These are phyloP conservation scores for Limnephilus lunatus DNA, from an alignment of 2,888 invertebrate species.

Conservation along the genomic window DNA sequence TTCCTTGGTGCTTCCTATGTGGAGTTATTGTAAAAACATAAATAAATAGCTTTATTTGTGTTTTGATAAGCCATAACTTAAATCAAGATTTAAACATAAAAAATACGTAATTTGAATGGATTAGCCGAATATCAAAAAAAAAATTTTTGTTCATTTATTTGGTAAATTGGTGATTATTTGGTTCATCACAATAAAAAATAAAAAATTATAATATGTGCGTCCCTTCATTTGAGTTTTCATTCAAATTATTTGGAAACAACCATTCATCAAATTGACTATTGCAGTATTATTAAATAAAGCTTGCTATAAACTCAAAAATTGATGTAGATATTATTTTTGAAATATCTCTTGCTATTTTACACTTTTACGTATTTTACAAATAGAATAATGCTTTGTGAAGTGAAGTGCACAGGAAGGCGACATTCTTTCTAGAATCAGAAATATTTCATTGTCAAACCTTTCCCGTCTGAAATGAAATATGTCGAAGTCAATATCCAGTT, in stretches of 20 bases:
- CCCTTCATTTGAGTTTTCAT: neutral
- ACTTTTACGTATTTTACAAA: neutral
- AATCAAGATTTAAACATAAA: neutral
- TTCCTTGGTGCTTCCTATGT: too few species aligned
- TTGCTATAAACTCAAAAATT: neutral
- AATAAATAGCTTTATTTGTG: too few species aligned
- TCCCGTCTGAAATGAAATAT: neutral
- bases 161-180: neutral
- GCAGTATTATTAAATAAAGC: neutral
- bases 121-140: neutral
- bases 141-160: neutral
- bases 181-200: too few species aligned
- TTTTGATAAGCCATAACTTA: too few species aligned
- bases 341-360: neutral
- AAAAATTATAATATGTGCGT: neutral
- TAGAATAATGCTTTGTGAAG: neutral
- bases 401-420: neutral
- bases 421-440: neutral
- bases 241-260: neutral
- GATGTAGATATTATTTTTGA: neutral
- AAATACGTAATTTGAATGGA: neutral
- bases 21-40: too few species aligned
- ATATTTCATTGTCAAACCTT: neutral
- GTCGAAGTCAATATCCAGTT: neutral
- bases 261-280: neutral